Evolutionary conservation across 2,113 vertebrate genomes (phyloP).

Genomic region (Noturus placidus): DNA sequence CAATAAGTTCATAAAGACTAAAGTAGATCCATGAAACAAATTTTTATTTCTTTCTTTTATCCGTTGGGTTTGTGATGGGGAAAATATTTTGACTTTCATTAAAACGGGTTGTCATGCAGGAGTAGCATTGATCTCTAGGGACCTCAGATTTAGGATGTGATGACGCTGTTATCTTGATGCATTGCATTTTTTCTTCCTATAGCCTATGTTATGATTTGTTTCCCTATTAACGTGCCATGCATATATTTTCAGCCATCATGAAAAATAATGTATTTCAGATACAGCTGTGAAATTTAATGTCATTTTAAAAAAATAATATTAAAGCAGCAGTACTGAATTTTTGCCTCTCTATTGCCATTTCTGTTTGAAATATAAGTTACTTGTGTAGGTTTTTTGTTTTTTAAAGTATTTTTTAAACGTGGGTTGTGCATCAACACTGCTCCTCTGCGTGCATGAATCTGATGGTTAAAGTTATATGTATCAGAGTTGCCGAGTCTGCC

Average conservation of each 20-base stretch:
- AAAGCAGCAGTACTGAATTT: no score
- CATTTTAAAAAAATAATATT: not conserved
- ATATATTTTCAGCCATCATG: not conserved
- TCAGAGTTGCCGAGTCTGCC: no score
- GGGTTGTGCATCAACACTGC: no score
- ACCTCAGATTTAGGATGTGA: not conserved
- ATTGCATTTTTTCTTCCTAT: not conserved
- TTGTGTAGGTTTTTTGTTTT: no score
- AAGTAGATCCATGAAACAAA: not conserved
- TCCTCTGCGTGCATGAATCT: no score
- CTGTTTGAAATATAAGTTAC: no score
- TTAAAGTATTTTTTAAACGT: no score
- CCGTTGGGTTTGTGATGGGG: not conserved
- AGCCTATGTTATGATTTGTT: not conserved
- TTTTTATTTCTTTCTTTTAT: not conserved
- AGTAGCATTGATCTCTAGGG: no score
- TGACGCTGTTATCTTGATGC: not conserved
- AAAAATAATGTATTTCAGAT: not conserved
- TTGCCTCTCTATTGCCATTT: no score
- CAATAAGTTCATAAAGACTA: constrained; percentile 3
- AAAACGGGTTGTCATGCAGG: not conserved
- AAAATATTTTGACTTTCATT: not conserved
- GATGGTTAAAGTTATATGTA: no score
- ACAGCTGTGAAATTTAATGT: not conserved
- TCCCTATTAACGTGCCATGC: not conserved